Conservation (phyloP, 1,140 invertebrate genomes). For the Leptinotarsa defecta region DNA sequence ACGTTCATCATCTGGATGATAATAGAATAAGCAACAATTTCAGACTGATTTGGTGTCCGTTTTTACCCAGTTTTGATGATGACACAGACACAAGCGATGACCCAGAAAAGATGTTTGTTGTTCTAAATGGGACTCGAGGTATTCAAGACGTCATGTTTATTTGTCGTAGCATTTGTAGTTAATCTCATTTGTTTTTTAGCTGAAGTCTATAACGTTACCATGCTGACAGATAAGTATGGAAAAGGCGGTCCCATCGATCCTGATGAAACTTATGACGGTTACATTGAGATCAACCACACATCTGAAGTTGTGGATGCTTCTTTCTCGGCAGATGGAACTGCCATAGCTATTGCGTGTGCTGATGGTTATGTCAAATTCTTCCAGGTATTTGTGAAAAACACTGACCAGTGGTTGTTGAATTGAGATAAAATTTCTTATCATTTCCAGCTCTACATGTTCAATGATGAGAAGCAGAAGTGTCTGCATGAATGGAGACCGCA, state of each 20-base stretch:
- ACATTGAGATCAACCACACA: conserved; percentile 69
- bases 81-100: conserved; percentile 68
- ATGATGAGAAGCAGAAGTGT: conserved; percentile 71
- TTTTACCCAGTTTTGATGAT: conserved; percentile 73
- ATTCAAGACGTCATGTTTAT: conserved; percentile 27
- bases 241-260: conserved; percentile 56
- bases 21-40: conserved; percentile 61
- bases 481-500: conserved; percentile 92
- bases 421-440: not conserved
- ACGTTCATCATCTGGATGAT: conserved; percentile 61
- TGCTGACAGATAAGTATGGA: conserved; percentile 61
- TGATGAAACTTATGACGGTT: conserved; percentile 61
- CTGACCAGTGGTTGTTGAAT: conserved; percentile 57
- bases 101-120: conserved; percentile 76
- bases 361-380: conserved; percentile 93
- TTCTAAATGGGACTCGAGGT: conserved; percentile 78
- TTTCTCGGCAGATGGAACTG: conserved; percentile 92
- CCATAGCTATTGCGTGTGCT: conserved; percentile 82
- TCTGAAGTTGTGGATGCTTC: conserved; percentile 82
- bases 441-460: conserved; percentile 77
- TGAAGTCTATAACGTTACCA: conserved; percentile 67
- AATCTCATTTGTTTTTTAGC: conserved; percentile 56
- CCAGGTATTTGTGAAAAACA: conserved; percentile 64
- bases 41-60: conserved; percentile 90
- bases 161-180: not conserved